phyloP scores from a whole-genome alignment of 2,113 vertebrate species.

The Stercorarius parasiticus region DNA sequence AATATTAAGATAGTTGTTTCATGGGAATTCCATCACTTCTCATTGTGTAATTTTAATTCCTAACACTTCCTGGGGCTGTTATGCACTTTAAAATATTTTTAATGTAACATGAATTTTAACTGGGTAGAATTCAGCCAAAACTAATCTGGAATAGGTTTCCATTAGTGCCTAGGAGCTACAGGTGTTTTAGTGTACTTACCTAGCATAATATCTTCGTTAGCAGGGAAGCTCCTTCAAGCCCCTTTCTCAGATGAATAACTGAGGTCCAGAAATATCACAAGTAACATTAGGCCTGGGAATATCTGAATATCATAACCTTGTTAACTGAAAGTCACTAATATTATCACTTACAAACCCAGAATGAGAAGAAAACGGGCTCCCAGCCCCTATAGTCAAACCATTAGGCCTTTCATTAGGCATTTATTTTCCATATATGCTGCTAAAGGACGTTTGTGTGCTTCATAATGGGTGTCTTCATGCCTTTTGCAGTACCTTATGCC shows the following conservation, averaged over 20 bases:
- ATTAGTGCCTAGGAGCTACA: background rate
- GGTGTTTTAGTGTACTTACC: background rate
- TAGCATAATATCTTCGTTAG: background rate
- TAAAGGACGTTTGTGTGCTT: background rate
- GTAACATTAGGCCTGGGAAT: background rate
- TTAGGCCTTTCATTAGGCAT: background rate
- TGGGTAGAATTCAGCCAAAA: background rate
- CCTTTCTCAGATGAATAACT: background rate
- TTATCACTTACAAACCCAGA: background rate
- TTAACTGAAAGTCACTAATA: background rate
- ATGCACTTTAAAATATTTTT: background rate
- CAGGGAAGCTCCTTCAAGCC: background rate
- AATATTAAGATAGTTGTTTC: background rate
- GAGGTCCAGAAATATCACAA: background rate
- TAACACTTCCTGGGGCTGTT: background rate
- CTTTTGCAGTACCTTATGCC: background rate
- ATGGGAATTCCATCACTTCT: background rate
- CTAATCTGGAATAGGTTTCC: background rate
- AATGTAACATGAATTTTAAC: background rate
- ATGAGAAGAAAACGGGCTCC: background rate
- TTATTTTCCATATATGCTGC: background rate
- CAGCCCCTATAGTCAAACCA: background rate
- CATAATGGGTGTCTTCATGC: rapidly evolving
- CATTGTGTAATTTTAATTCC: background rate
- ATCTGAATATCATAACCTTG: background rate